These are phyloP conservation scores for Goniozus legneri DNA, from an alignment of 1,140 invertebrate species.

Conservation along the genomic window DNA sequence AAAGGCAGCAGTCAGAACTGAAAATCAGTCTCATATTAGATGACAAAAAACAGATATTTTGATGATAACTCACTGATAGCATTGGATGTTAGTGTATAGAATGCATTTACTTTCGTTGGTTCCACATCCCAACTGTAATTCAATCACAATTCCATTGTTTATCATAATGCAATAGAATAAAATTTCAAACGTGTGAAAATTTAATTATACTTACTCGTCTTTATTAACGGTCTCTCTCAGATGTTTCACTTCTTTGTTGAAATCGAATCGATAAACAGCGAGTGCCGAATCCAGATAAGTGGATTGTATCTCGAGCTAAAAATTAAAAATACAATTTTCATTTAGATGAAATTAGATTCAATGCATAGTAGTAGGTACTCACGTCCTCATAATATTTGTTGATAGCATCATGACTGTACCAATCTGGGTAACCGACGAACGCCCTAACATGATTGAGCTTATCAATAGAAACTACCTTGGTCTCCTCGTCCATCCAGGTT, in stretches of 20 bases:
- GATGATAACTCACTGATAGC: neutral
- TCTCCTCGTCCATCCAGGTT: neutral
- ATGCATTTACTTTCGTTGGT: neutral
- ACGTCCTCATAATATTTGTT: constrained; percentile 1
- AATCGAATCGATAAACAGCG: neutral
- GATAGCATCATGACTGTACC: neutral
- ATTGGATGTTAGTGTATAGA: neutral
- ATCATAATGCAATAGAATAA: neutral
- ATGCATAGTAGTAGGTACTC: no score
- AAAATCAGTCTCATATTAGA: neutral
- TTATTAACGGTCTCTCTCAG: neutral
- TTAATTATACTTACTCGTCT: neutral
- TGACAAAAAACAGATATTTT: neutral
- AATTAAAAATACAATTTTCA: neutral
- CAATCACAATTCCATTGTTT: neutral
- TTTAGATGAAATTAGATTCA: no score
- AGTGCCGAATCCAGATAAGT: no score
- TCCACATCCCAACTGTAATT: neutral
- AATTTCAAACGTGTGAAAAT: neutral
- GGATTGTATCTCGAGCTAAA: neutral
- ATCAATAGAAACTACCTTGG: neutral
- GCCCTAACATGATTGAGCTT: neutral
- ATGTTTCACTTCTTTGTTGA: neutral
- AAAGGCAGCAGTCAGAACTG: neutral
- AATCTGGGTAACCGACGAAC: constrained; percentile 4